Base-by-base conservation (phyloP, 2,888 invertebrate genomes). In the Philhelius pedissequus region DNA sequence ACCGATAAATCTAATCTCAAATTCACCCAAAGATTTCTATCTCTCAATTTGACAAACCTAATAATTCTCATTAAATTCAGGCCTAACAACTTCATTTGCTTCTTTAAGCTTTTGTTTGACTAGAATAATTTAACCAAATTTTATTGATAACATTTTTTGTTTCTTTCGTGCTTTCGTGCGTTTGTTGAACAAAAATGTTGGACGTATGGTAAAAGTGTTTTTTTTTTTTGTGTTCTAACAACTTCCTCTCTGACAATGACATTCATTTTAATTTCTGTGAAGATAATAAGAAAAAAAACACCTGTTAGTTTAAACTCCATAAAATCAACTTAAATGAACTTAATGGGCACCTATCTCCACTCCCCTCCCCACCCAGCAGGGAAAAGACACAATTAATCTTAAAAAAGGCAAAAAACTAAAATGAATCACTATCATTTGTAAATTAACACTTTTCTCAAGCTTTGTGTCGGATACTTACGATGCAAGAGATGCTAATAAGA, bases 391-490 rank as follows among this genome's bases (percentile, higher is more conserved):
- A 35, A 8, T 8, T 22, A 58, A 58, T 38, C n/a, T 40, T 60
- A 22, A 18, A 30, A 30, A 15, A 27, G 8, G 15, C 25, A 22
- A n/a, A 40, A 38, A 20, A 4, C 3, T 0, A 38, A 38, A 38
- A 60, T 60, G 38, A 60, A 40, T 60, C 60, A 60, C 58, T 58
- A 38, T 58, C 58, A 38, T 38, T n/a, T 60, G 40, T 58, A 5
- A 25, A 38, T 38, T 38, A 4, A 35, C 22, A 38, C 58, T 20
- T 1, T 22, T 22, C 25, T 40, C n/a, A 27, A n/a, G 58, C n/a
- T 15, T 60, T 11, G 22, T 13, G 3, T 30, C 4, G 13, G 5
- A 18, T 13, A 35, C 25, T 18, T 15, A 18, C 1, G 13, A 20
- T 3, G 22, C 6, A 7, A 8, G 27, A 40, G 60, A 40, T 9